phyloP scores from a whole-genome alignment of 2,888 invertebrate genomes.

The Lepeophtheirus nordmannii region DNA sequence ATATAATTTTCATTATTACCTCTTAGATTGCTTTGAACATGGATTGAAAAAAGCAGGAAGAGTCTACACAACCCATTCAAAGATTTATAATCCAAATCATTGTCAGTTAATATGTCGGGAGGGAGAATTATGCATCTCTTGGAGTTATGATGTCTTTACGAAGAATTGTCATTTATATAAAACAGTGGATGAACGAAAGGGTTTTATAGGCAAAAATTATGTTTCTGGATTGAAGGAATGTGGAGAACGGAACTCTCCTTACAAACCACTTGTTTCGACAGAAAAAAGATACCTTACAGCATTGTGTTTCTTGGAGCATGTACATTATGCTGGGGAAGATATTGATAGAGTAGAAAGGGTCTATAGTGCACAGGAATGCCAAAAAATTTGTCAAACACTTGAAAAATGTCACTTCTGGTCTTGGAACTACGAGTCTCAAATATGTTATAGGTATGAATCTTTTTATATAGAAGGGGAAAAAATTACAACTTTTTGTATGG shows the following conservation, averaged over 20 bases:
- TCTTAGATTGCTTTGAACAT: neutral
- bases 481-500: neutral
- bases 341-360: neutral
- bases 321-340: neutral
- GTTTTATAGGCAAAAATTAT: neutral
- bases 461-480: neutral
- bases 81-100: neutral
- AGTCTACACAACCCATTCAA: neutral
- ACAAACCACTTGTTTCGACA: neutral
- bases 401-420: neutral
- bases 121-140: neutral
- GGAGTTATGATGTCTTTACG: neutral
- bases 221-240: neutral
- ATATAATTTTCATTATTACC: neutral
- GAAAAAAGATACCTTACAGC: neutral
- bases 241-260: neutral
- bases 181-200: neutral
- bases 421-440: slow-evolving; percentile 1
- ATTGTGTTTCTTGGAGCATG: neutral
- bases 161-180: neutral
- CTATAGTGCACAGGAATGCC: neutral
- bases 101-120: neutral
- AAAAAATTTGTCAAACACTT: neutral
- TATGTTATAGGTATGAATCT: neutral
- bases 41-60: neutral